phyloP scores from a whole-genome alignment of 2,113 vertebrate species.

The Chloroceryle aenea region DNA sequence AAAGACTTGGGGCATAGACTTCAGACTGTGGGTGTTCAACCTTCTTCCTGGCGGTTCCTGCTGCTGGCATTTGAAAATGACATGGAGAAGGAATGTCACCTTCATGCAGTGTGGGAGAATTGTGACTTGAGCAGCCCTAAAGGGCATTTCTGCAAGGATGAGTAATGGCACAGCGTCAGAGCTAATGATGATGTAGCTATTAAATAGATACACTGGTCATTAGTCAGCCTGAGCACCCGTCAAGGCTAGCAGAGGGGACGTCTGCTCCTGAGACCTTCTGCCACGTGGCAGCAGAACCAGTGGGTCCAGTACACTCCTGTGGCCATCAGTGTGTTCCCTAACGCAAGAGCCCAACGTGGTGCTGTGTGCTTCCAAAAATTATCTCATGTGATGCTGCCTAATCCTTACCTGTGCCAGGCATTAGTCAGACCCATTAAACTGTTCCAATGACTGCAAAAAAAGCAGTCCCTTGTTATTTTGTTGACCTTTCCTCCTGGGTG shows the following conservation, averaged over 20 bases:
- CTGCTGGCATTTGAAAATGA: not conserved
- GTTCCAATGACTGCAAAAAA: not conserved
- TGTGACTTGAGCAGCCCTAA: not conserved
- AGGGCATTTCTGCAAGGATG: not conserved
- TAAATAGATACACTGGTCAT: not conserved
- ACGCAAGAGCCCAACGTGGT: fast-evolving
- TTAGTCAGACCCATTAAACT: not conserved
- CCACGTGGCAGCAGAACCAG: not conserved
- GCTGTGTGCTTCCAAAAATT: not conserved
- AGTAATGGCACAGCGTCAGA: not conserved
- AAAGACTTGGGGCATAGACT: not conserved
- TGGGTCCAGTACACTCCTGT: fast-evolving
- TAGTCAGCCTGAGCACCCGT: not conserved
- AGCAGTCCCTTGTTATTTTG: not conserved
- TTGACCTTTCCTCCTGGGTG: not conserved
- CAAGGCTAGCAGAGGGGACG: not conserved
- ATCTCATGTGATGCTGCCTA: not conserved
- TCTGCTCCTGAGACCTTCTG: not conserved
- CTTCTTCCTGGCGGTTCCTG: not conserved
- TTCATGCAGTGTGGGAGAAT: not conserved
- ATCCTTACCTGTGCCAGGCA: not conserved
- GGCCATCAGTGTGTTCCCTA: fast-evolving
- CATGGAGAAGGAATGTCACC: not conserved
- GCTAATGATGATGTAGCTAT: not conserved
- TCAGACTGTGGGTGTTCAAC: not conserved